phyloP scores from a whole-genome alignment of 2,797 vertebrate species.

The Gambelia wislizenii region DNA sequence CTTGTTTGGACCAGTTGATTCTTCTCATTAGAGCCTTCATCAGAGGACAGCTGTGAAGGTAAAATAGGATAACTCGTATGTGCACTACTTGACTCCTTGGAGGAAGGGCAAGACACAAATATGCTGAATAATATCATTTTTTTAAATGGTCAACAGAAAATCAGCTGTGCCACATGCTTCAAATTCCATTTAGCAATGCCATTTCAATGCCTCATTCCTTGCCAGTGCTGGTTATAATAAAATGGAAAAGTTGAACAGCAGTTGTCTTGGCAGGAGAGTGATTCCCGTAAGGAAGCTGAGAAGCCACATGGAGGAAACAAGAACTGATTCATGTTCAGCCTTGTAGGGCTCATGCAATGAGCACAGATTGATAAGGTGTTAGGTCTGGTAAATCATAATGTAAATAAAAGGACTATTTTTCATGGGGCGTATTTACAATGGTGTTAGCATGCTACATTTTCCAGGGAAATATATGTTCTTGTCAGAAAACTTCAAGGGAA shows the following conservation, averaged over 20 bases:
- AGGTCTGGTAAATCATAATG: conserved; percentile 75
- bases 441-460: conserved; percentile 77
- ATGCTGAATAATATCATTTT: conserved; percentile 36
- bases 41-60: not conserved
- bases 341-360: conserved; percentile 65
- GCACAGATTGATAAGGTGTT: conserved; percentile 70
- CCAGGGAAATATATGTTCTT: conserved; percentile 82
- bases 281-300: conserved; percentile 63
- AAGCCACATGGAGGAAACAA: conserved; percentile 56
- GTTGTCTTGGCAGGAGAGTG: conserved; percentile 60
- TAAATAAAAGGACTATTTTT: conserved; percentile 79
- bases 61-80: not conserved
- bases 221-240: conserved; percentile 52
- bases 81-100: not conserved
- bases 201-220: conserved; percentile 57
- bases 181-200: conserved; percentile 63
- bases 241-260: conserved; percentile 59
- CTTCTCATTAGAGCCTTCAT: not conserved
- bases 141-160: conserved; percentile 29
- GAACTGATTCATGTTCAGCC: conserved; percentile 71
- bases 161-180: conserved; percentile 37
- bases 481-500: conserved; percentile 80
- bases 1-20: not conserved
- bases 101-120: not conserved
- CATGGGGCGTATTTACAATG: conserved; percentile 77